Evolutionary conservation across 1,140 invertebrate species (phyloP).

Genomic region (Diachasma alloeum): DNA sequence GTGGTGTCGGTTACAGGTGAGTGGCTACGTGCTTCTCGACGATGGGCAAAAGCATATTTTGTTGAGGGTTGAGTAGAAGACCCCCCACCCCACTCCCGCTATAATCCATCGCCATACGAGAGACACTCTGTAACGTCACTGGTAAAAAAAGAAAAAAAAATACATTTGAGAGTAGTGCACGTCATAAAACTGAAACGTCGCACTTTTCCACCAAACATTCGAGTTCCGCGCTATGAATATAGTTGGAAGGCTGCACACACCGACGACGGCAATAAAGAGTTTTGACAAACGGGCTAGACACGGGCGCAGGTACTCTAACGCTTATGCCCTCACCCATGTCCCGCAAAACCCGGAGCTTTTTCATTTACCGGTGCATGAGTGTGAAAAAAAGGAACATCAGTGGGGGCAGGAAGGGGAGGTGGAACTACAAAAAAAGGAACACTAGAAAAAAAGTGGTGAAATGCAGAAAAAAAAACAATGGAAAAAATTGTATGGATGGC

Average conservation of each 20-base stretch:
- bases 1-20: constrained; percentile 8
- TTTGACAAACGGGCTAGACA: constrained; percentile 46
- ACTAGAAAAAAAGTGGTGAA: background rate
- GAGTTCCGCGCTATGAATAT: constrained; percentile 48
- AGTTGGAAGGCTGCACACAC: constrained; percentile 24
- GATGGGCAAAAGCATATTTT: constrained; percentile 12
- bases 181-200: constrained; percentile 45
- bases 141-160: background rate
- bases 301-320: constrained; percentile 9
- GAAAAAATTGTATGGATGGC: constrained; percentile 5
- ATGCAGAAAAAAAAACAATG: background rate
- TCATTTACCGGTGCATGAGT: constrained; percentile 13
- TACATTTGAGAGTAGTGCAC: background rate
- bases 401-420: background rate
- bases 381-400: background rate
- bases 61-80: background rate
- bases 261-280: constrained; percentile 52
- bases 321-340: constrained; percentile 5
- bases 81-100: background rate
- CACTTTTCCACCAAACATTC: constrained; percentile 44
- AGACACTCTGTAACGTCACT: background rate
- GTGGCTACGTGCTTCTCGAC: background rate
- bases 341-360: background rate
- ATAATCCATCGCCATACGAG: background rate
- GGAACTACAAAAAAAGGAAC: background rate